Percentiles rank a stretch among this genome's conserved stretches.
Evolutionary conservation across 2,797 vertebrate species (phyloP).

Genomic region (Ispidina picta): DNA sequence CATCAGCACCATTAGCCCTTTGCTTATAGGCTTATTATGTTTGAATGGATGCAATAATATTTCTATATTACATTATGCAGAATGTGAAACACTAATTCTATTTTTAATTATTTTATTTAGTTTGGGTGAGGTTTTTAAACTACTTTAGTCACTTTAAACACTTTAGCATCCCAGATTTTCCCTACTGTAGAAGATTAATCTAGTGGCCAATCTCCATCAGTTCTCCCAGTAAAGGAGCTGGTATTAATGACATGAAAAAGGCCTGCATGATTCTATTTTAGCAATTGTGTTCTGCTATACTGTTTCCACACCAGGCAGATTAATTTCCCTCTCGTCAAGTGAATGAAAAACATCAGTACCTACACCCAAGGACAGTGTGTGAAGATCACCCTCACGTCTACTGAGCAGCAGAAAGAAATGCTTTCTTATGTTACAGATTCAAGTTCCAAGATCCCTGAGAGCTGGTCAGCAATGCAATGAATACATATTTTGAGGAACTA

Average conservation of each 20-base stretch:
- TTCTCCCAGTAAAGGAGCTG: background rate
- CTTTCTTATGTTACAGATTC: background rate
- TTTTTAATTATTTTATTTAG: slow-evolving; percentile 37
- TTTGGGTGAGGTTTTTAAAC: background rate
- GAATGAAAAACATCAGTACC: background rate
- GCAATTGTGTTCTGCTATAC: background rate
- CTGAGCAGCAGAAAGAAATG: background rate
- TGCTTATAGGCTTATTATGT: slow-evolving; percentile 3
- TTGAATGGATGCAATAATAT: background rate
- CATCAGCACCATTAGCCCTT: slow-evolving; percentile 36
- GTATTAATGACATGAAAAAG: background rate
- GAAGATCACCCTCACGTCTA: background rate
- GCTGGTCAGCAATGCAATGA: background rate
- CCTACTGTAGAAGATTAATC: background rate
- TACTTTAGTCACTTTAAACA: background rate
- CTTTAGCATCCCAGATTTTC: background rate
- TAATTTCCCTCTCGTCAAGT: background rate
- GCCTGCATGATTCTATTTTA: background rate
- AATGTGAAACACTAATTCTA: slow-evolving; percentile 4
- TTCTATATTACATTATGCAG: slow-evolving; percentile 19
- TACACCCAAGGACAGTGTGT: background rate
- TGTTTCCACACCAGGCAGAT: background rate
- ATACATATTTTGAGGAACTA: background rate
- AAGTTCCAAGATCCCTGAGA: background rate
- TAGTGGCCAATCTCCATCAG: background rate